Evolutionary conservation across 2,888 invertebrate species (phyloP), one percentile per base, ranked within the genome.

Genomic region (Myopa tessellatipennis): DNA sequence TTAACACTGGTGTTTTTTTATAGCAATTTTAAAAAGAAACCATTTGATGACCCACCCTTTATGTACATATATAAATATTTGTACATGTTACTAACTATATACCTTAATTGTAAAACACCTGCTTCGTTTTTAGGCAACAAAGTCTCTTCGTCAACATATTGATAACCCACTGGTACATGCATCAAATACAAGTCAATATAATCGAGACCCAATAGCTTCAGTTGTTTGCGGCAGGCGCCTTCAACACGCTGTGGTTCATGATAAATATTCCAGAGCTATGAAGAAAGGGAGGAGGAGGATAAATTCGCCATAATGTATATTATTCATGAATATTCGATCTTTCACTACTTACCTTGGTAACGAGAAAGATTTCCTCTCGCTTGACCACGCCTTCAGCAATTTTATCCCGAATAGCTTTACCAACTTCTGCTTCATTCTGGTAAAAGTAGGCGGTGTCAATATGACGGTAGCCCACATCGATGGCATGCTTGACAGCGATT

Each of bases 101-200:
- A 85, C 85, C 80, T 85, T 71, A 87, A 78, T 60, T 82, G 83
- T 4, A 87, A 80, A n/a, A 81, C 84, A 4, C 83, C 86, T 4
- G 81, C 80, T 4, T 84, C 83, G 69, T 87, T 83, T 78, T 85
- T 86, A 3, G 87, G 87, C 80, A 87, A 50, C 3, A 88, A 78
- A n/a, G 83, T 83, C 50, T 84, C 80, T 40, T 89, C 89, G 55
- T 85, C 80, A 0, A 85, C 80, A 78, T 82, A 90, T 80, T 84
- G 90, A 82, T 93, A 95, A 0, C 93, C 94, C 86, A 95, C 91
- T 0, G 96, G 96, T 91, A 94, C 94, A 84, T 96, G 96, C 81
- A 96, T 94, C 67, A 96, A 89, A 84, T 93, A 96, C 0, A 96
- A 90, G 85, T 96, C 96, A 71, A 96, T 90, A 85, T 96, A 96